These are phyloP conservation scores for Eulemur macaco DNA, from an alignment of 2,113 vertebrate species.

Conservation along the genomic window DNA sequence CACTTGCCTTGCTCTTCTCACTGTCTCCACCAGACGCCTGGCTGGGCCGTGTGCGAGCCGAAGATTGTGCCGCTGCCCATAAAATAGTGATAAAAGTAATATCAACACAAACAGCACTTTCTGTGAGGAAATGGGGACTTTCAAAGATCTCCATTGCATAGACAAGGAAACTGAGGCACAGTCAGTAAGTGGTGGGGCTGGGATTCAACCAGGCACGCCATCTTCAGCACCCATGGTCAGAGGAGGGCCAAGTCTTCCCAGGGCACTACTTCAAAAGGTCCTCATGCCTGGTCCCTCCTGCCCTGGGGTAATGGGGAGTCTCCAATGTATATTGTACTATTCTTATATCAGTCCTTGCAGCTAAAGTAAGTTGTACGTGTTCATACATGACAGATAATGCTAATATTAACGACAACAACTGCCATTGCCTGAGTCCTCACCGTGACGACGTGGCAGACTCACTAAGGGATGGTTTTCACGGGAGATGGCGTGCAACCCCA, in stretches of 20 bases:
- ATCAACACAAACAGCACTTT: neutral
- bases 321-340: neutral
- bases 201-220: neutral
- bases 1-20: neutral
- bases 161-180: neutral
- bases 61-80: neutral
- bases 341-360: neutral
- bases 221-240: neutral
- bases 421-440: too few relatives aligned
- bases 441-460: neutral
- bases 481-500: neutral
- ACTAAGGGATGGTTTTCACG: accelerated
- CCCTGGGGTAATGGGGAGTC: neutral
- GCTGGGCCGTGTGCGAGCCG: neutral
- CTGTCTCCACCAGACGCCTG: neutral
- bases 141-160: neutral
- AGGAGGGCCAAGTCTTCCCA: neutral
- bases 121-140: neutral
- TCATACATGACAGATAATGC: neutral
- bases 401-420: neutral
- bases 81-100: neutral
- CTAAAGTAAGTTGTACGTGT: neutral
- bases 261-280: neutral
- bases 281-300: neutral
- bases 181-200: neutral